These are phyloP conservation scores for Nicator chloris DNA, from an alignment of 2,113 vertebrate species.

Conservation along the genomic window DNA sequence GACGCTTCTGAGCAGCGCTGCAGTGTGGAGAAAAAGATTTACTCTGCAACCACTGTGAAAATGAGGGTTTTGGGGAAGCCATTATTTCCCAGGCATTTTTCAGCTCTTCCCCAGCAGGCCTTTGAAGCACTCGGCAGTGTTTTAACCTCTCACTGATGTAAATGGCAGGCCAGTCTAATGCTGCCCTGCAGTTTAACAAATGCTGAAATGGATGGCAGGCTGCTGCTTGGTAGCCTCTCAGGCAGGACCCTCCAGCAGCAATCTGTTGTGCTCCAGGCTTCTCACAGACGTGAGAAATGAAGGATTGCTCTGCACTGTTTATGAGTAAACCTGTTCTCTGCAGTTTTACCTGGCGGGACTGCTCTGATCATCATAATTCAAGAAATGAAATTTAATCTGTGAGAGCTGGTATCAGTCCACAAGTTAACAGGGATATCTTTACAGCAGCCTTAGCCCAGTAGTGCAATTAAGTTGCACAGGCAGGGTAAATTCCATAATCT, in stretches of 20 bases:
- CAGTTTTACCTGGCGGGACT: slow-evolving; percentile 1
- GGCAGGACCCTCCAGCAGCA: slow-evolving; percentile 20
- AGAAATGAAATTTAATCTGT: neutral
- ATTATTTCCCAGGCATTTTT: slow-evolving; percentile 22
- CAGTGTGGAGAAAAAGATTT: neutral
- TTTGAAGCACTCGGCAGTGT: neutral
- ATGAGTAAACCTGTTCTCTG: slow-evolving; percentile 10
- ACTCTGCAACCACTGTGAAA: slow-evolving; percentile 37
- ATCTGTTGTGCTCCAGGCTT: neutral
- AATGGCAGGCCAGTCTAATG: slow-evolving; percentile 27
- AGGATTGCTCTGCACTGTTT: neutral
- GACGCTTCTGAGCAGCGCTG: neutral
- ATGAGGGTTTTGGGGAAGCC: slow-evolving; percentile 19
- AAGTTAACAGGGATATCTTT: neutral
- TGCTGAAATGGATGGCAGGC: slow-evolving; percentile 2
- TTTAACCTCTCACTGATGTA: slow-evolving; percentile 38
- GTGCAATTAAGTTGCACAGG: neutral
- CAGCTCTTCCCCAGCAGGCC: slow-evolving; percentile 1
- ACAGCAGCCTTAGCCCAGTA: neutral
- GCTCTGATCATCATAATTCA: neutral
- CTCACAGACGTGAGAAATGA: neutral
- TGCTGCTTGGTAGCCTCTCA: neutral
- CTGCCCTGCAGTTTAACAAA: slow-evolving; percentile 46
- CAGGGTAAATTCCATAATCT: neutral
- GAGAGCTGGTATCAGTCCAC: neutral